phyloP scores from a whole-genome alignment of 2,888 invertebrate species.

The Limnephilus lunatus region DNA sequence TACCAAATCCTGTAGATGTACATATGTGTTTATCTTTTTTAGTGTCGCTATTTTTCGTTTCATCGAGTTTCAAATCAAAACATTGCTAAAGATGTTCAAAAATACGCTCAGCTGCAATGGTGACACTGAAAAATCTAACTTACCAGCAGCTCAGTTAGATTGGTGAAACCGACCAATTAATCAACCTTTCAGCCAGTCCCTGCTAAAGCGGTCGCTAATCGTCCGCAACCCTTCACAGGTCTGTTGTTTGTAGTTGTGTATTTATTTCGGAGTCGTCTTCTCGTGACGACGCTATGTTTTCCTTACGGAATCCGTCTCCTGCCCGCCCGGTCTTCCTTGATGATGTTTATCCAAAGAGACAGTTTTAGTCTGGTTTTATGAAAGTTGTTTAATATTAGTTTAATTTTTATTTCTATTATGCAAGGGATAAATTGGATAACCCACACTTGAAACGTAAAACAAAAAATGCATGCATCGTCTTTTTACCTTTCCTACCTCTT shows the following conservation, averaged over 20 bases:
- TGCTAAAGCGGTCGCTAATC: slow-evolving; percentile 20
- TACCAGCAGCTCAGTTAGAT: not conserved
- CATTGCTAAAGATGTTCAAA: too few relatives aligned
- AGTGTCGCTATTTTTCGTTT: too few relatives aligned
- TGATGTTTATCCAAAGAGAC: slow-evolving; percentile 14
- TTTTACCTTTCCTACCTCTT: too few relatives aligned
- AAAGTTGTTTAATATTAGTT: not conserved
- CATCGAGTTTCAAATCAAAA: too few relatives aligned
- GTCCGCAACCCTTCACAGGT: not conserved
- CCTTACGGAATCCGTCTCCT: slow-evolving; percentile 13
- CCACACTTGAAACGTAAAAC: too few relatives aligned
- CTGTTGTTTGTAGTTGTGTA: not conserved
- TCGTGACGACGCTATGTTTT: not conserved
- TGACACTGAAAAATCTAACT: not conserved
- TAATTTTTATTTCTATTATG: not conserved
- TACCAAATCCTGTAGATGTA: too few relatives aligned
- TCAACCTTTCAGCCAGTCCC: not conserved
- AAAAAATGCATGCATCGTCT: too few relatives aligned
- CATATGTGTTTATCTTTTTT: too few relatives aligned
- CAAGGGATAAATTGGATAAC: too few relatives aligned
- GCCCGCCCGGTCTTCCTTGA: not conserved
- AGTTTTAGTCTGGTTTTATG: not conserved
- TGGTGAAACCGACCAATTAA: not conserved
- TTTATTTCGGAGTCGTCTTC: not conserved
- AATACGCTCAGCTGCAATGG: not conserved